Conservation (phyloP, 2,888 invertebrate species). For the Apantesis nais region DNA sequence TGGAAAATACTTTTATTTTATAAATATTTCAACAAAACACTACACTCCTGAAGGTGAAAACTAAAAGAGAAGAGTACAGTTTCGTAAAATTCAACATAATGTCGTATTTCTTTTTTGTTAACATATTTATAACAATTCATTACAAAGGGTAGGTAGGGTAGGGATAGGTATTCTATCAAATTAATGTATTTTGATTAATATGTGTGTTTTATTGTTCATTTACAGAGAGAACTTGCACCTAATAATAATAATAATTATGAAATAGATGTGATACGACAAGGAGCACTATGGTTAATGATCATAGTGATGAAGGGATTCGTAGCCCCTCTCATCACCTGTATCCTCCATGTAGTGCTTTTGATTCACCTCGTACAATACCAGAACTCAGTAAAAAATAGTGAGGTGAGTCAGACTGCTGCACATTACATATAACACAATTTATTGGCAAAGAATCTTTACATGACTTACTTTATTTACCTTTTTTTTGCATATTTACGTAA, state of each 20-base stretch:
- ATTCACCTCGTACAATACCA: constrained; percentile 50
- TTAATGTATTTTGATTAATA: background rate
- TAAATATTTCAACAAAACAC: too few relatives aligned
- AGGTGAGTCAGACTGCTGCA: constrained; percentile 47
- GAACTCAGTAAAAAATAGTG: constrained; percentile 41
- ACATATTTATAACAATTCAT: too few relatives aligned
- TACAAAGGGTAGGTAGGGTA: too few relatives aligned
- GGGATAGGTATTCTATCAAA: too few relatives aligned
- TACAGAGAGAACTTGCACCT: constrained; percentile 39
- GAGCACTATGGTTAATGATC: constrained; percentile 61
- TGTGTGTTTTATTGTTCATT: constrained; percentile 3
- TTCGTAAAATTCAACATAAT: too few relatives aligned
- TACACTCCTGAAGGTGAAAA: too few relatives aligned
- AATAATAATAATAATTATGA: constrained; percentile 43
- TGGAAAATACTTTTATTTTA: too few relatives aligned
- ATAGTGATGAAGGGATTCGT: constrained; percentile 65
- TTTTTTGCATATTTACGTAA: too few relatives aligned
- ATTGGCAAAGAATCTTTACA: too few relatives aligned
- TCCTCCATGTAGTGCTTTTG: constrained; percentile 55
- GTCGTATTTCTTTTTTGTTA: too few relatives aligned
- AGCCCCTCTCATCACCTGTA: constrained; percentile 53
- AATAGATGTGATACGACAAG: constrained; percentile 57
- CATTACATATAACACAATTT: background rate
- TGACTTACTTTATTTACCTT: too few relatives aligned
- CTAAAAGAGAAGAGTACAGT: too few relatives aligned